Evolutionary conservation across 2,797 vertebrate genomes (phyloP), one percentile per base, ranked within the genome.

Genomic region (Alectoris magna): DNA sequence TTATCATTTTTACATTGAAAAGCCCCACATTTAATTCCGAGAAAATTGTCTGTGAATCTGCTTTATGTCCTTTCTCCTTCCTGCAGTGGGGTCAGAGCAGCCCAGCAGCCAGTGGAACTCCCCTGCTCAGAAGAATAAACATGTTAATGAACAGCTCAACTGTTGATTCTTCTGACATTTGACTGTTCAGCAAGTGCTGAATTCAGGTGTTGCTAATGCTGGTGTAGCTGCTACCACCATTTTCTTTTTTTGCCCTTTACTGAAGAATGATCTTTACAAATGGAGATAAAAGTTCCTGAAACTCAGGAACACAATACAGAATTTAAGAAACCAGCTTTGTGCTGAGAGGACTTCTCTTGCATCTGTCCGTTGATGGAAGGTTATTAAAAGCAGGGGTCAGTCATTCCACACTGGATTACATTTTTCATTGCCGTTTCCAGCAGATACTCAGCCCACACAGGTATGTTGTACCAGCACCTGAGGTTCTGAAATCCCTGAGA

Each of bases 61-160:
- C 1, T 0, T 56, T 67, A 78, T 69, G 69, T 53, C 8, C 14
- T 51, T 71, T 84, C 68, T 64, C 63, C 41, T 84, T 75, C 48
- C 55, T 39, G 41, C 48, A 86, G 55, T 5, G 16, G 48, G 74
- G 88, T 79, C 85, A 91, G 64, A 88, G 5, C 21, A 73, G 31
- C 60, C 79, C 68, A 79, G 70, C 38, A 88, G 68, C 26, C 58
- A 81, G 34, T 19, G 66, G 66, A 67, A 64, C 74, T 86, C 18
- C 18, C 6, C 31, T 76, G 58, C 77, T 64, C 71, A 87, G 78
- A 84, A 89, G 78, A 88, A 91, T 36, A 80, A 89, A 72, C 43
- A 78, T 4, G 34, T 23, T 87, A 87, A 94, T 73, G 69, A 89
- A 92, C 41, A 84, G 81, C 55, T 85, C 69, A 56, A n/a, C 46